Conservation (phyloP, 2,888 invertebrate species). For the Miltochrista miniata region DNA sequence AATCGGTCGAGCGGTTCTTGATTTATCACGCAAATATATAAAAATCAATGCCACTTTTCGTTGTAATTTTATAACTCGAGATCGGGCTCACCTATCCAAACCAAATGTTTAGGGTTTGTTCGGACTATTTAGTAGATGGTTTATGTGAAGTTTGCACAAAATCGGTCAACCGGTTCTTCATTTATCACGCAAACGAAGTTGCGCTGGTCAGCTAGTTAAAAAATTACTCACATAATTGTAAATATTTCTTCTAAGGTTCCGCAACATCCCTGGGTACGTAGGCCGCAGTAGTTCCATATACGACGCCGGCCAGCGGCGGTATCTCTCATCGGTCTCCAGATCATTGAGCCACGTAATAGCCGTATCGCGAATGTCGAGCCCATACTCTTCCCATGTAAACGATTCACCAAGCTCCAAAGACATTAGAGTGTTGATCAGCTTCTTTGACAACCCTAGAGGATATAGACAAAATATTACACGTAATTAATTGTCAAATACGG, state of each 20-base stretch:
- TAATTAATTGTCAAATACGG: no score
- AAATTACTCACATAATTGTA: constrained; percentile 88
- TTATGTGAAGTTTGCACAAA: no score
- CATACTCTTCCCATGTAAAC: constrained; percentile 89
- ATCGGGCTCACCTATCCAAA: no score
- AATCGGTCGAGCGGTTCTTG: no score
- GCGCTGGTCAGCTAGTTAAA: not conserved
- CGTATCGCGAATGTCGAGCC: constrained; percentile 96
- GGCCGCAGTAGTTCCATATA: constrained; percentile 96
- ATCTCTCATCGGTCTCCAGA: constrained; percentile 94
- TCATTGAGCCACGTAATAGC: constrained; percentile 98
- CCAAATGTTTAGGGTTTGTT: no score
- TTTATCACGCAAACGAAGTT: no score
- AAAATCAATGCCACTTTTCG: no score
- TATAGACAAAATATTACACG: not conserved
- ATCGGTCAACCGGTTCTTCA: no score
- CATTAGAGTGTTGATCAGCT: constrained; percentile 85
- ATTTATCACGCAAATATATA: no score
- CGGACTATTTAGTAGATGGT: no score
- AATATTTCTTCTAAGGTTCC: constrained; percentile 93
- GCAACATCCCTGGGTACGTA: constrained; percentile 98
- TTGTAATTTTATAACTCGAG: no score
- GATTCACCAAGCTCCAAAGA: constrained; percentile 87
- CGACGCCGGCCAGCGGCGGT: constrained; percentile 94
- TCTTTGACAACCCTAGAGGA: constrained; percentile 83